Evolutionary conservation across 2,113 vertebrate species (phyloP), one percentile per base, ranked within the genome.

Genomic region (Aythya baeri): DNA sequence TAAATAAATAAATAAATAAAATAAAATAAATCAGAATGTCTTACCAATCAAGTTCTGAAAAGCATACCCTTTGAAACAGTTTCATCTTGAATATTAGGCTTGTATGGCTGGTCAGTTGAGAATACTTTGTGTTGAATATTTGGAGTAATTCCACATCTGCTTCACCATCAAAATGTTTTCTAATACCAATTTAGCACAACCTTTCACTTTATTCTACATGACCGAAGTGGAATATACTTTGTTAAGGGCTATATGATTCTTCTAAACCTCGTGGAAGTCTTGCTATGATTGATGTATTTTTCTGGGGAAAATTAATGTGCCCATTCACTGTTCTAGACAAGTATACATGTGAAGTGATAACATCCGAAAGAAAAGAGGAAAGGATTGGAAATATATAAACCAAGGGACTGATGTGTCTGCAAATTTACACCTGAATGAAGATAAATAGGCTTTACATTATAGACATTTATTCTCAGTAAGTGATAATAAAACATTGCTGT

Each of bases 341-440:
- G 27, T 57, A 76, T 81, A 90, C 7, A 25, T 89, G 16, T 83
- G 50, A 88, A 94, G 72, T 32, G 59, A 78, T 83, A 75, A 70
- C 15, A 80, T 36, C 38, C 20, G 31, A 73, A 68, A 79, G n/a
- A 78, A 52, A 73, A 71, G n/a, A 78, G 85, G 43, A 78, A 49
- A 75, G 34, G 55, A 77, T 76, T 61, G 34, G 83, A 96, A 96
- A 95, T 49, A 71, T 1, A 84, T 12, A 88, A 85, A 43, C 59
- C 63, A 61, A 93, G 31, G 76, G 55, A 86, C 92, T 94, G 92
- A 91, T 94, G 72, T 94, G 62, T 96, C 86, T 94, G 54, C 61
- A 94, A 90, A 82, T 91, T 96, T 95, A 89, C 68, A 83, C 54
- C 41, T 92, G 75, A 96, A 87, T 74, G n/a, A 80, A 90, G 74